Percentiles rank a stretch among this genome's conserved stretches.
Evolutionary conservation across 2,888 invertebrate genomes (phyloP).

Genomic region (Troilus luridus): DNA sequence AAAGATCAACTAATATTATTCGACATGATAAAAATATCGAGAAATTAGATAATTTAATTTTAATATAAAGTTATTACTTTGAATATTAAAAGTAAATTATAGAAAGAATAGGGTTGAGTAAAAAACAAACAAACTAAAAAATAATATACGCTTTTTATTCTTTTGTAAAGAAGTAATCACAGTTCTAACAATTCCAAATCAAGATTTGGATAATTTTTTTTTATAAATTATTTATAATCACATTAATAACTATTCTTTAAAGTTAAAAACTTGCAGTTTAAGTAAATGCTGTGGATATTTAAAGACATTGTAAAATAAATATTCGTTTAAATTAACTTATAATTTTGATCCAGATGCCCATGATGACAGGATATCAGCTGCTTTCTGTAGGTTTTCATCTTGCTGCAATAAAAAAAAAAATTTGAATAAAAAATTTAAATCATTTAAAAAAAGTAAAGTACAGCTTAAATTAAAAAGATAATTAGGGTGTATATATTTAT

Average conservation of each 20-base stretch:
- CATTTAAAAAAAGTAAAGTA: background rate
- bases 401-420: conserved; percentile 71
- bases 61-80: too few relatives aligned
- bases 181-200: background rate
- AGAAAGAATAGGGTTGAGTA: background rate
- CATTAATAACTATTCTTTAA: background rate
- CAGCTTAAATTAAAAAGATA: background rate
- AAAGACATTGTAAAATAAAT: background rate
- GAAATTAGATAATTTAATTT: too few relatives aligned
- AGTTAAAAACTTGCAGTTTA: background rate
- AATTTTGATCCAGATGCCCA: conserved; percentile 70
- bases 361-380: conserved; percentile 76
- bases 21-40: too few relatives aligned
- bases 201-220: background rate
- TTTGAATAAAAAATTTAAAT: background rate
- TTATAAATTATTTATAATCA: background rate
- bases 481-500: too few relatives aligned
- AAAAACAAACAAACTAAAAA: background rate
- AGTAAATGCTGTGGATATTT: background rate
- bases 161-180: conserved; percentile 22
- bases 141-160: background rate
- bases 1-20: too few relatives aligned
- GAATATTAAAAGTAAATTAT: background rate
- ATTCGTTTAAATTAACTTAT: background rate
- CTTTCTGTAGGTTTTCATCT: conserved; percentile 80